A percentile compares a stretch with the other conserved stretches of the same genome.
Conservation (phyloP, 2,888 invertebrate species). For the Macrosiphum euphorbiae region DNA sequence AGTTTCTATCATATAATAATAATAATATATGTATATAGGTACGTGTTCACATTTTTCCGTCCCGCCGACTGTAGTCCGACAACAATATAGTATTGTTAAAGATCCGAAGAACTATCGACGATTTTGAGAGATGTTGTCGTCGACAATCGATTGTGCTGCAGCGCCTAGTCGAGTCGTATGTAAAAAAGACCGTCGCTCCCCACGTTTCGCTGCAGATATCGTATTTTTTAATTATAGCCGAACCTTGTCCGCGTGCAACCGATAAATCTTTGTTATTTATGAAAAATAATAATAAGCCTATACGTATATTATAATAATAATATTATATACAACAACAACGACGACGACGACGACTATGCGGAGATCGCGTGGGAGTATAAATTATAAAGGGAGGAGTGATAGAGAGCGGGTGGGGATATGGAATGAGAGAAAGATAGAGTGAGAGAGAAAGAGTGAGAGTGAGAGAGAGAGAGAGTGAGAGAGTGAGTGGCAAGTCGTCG, state of each 20-base stretch:
- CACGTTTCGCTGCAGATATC: not conserved
- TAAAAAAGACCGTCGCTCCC: not conserved
- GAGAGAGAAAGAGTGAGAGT: not conserved
- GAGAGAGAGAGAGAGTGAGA: not conserved
- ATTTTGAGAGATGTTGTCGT: not conserved
- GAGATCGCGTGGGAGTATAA: slow-evolving; percentile 33
- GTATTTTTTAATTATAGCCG: slow-evolving; percentile 37
- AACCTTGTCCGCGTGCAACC: slow-evolving; percentile 25
- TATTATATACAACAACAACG: not conserved
- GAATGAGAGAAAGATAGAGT: not conserved
- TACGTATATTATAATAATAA: not conserved
- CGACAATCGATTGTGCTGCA: not conserved
- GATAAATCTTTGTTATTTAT: slow-evolving; percentile 42
- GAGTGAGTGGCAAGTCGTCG: slow-evolving; percentile 24
- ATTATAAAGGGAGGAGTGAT: slow-evolving; percentile 10
- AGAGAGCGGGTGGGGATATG: not conserved
- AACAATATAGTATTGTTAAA: slow-evolving; percentile 1
- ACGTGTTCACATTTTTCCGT: not conserved
- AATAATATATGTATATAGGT: not conserved
- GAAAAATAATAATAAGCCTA: slow-evolving; percentile 48
- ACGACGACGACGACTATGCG: not conserved
- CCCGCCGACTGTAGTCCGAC: not conserved
- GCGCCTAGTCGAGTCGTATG: not conserved
- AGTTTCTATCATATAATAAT: not conserved
- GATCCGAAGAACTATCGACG: not conserved